Evolutionary conservation across 2,888 invertebrate genomes (phyloP).

Genomic region (Sphaerophoria rueppellii): DNA sequence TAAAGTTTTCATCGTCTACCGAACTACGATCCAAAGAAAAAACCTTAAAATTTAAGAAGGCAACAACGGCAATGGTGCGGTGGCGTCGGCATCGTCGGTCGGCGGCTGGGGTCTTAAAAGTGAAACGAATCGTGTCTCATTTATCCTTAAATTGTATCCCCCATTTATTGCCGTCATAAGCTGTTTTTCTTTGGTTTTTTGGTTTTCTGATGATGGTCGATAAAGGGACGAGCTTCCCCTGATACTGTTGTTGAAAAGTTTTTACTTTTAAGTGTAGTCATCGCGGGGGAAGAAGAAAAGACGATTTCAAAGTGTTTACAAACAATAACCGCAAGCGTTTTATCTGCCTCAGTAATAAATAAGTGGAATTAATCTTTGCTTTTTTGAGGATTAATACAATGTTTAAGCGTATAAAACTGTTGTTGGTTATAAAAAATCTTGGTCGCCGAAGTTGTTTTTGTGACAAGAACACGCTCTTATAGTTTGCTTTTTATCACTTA

Average conservation of each 20-base stretch:
- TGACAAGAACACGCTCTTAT: too few species aligned
- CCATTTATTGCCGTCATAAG: conserved; percentile 64
- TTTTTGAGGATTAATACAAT: conserved; percentile 37
- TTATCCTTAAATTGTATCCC: conserved; percentile 62
- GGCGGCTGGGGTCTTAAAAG: conserved; percentile 13
- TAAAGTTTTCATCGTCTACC: conserved; percentile 39
- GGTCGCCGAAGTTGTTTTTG: too few species aligned
- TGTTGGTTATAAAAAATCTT: too few species aligned
- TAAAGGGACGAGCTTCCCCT: conserved; percentile 21
- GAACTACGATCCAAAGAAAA: conserved; percentile 9
- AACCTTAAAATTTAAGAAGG: conserved; percentile 22
- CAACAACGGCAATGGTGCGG: background rate
- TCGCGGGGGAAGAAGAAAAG: background rate
- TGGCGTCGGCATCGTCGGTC: background rate
- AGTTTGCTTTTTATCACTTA: too few species aligned
- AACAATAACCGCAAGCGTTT: conserved; percentile 41
- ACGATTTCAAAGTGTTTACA: conserved; percentile 46
- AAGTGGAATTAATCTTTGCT: conserved; percentile 48
- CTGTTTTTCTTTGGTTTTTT: conserved; percentile 32
- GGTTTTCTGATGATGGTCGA: conserved; percentile 27
- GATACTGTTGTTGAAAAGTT: conserved; percentile 37
- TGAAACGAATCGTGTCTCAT: conserved; percentile 65
- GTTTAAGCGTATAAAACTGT: conserved; percentile 13
- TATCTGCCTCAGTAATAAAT: conserved; percentile 47
- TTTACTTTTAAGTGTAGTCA: conserved; percentile 27